These are phyloP conservation scores for Mystacornis crossleyi DNA, from an alignment of 2,113 vertebrate species.

Conservation along the genomic window DNA sequence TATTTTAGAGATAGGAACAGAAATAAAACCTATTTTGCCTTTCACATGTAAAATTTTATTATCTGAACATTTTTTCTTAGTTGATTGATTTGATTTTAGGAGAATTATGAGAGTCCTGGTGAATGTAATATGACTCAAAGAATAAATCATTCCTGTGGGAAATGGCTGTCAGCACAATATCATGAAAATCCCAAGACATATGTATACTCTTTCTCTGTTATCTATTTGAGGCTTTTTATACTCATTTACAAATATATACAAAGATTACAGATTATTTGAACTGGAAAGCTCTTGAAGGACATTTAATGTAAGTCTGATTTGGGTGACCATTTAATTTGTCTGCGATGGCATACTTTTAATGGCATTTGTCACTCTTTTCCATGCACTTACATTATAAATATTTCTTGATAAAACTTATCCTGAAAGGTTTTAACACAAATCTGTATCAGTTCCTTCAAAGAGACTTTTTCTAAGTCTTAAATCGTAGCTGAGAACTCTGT, in stretches of 20 bases:
- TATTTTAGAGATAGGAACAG: background rate
- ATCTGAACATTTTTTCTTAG: background rate
- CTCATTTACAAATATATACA: background rate
- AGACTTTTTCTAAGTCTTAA: background rate
- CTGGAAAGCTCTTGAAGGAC: background rate
- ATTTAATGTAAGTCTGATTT: background rate
- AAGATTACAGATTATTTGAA: background rate
- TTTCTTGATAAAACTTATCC: background rate
- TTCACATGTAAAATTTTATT: background rate
- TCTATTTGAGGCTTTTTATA: background rate
- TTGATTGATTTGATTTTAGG: background rate
- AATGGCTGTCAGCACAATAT: background rate
- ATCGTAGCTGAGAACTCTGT: background rate
- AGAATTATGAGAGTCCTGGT: background rate
- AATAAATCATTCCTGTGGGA: background rate
- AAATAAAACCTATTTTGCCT: background rate
- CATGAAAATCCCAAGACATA: background rate
- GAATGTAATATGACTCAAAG: background rate
- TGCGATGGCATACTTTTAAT: background rate
- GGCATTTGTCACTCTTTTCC: background rate
- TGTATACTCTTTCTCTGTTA: background rate
- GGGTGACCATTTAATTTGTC: background rate
- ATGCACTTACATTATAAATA: background rate
- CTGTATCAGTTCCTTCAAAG: background rate
- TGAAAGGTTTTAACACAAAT: background rate